Evolutionary conservation across 2,113 vertebrate genomes (phyloP).

Genomic region (Carassius gibelio): DNA sequence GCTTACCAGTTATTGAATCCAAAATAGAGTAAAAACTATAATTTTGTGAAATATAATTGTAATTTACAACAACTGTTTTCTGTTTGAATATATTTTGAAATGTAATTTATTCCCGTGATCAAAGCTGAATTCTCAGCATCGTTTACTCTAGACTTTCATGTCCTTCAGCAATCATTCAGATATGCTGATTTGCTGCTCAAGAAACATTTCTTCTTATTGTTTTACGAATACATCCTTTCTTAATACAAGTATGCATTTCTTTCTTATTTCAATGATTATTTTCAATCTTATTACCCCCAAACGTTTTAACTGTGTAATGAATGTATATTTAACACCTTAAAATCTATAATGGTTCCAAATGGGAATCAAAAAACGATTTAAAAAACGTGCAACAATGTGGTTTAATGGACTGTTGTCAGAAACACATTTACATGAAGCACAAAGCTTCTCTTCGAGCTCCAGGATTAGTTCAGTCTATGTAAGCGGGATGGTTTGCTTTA

Average conservation of each 20-base stretch:
- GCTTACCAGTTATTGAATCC: background rate
- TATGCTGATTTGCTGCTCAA: background rate
- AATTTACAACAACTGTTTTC: background rate
- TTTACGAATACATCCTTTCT: too few species aligned
- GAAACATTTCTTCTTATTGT: too few species aligned
- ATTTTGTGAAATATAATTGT: background rate
- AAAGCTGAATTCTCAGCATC: background rate
- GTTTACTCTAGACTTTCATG: background rate
- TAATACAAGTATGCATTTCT: too few species aligned
- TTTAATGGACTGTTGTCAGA: background rate
- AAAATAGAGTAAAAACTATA: background rate
- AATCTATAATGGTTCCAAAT: background rate
- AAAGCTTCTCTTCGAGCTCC: background rate
- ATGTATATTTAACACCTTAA: background rate
- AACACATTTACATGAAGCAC: background rate
- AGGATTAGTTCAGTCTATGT: background rate
- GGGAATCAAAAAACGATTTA: too few species aligned
- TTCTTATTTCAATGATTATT: too few species aligned
- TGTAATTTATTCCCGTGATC: background rate
- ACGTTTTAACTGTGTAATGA: background rate
- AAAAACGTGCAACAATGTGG: too few species aligned
- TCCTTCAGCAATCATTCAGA: background rate
- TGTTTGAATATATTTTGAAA: background rate
- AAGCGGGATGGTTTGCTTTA: constrained; percentile 45
- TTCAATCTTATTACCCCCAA: too few species aligned